A percentile compares a stretch with the other conserved stretches of the same genome.
Conservation (phyloP, 2,888 invertebrate species). For the Ophion ellenae region DNA sequence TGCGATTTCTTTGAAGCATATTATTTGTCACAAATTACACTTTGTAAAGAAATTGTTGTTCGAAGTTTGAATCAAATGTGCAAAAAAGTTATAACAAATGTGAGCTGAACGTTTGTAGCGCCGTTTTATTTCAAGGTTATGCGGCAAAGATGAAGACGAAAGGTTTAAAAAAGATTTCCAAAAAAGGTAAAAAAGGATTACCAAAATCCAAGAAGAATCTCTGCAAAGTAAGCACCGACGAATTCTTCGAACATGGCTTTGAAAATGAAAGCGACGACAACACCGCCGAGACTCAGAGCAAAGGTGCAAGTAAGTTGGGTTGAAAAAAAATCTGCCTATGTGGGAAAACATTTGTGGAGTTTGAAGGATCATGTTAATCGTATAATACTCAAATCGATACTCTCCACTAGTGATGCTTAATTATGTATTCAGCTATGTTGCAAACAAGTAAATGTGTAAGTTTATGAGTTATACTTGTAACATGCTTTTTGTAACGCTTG, state of each 20-base stretch:
- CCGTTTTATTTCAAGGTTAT: slow-evolving; percentile 7
- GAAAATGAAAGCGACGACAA: slow-evolving; percentile 67
- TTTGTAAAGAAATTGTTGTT: background rate
- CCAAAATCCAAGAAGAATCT: slow-evolving; percentile 70
- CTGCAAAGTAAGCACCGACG: slow-evolving; percentile 71
- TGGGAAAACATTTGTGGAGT: too few species aligned
- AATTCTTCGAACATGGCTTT: slow-evolving; percentile 76
- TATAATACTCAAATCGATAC: background rate
- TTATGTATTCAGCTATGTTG: too few species aligned
- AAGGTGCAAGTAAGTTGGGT: slow-evolving; percentile 11
- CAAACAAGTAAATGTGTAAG: too few species aligned
- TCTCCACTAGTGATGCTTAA: background rate
- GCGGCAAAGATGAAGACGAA: slow-evolving; percentile 65
- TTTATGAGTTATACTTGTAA: too few species aligned
- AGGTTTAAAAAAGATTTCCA: slow-evolving; percentile 53
- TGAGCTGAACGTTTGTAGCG: background rate
- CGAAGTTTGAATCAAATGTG: background rate
- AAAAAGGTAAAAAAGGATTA: slow-evolving; percentile 59
- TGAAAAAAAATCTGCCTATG: background rate
- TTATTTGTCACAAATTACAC: background rate
- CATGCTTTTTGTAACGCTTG: too few species aligned
- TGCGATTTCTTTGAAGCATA: background rate
- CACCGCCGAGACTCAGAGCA: slow-evolving; percentile 50
- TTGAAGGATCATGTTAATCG: too few species aligned
- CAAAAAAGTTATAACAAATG: background rate